phyloP scores from a whole-genome alignment of 2,888 invertebrate species.

The Eudasyphora cyanicolor region DNA sequence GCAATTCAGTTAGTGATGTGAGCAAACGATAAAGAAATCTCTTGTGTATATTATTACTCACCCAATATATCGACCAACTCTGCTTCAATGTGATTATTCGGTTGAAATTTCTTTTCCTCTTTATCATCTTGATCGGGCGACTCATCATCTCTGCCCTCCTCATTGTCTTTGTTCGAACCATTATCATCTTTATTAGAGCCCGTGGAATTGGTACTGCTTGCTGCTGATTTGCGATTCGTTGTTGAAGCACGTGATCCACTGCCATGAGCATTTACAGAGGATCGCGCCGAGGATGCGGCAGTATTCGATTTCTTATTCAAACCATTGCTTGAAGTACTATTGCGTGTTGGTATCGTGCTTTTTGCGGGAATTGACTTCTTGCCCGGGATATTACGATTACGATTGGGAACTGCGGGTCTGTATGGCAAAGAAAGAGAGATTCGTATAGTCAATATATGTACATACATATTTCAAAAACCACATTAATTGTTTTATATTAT shows the following conservation, averaged over 20 bases:
- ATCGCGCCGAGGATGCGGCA: constrained; percentile 63
- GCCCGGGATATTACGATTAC: constrained; percentile 70
- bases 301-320: constrained; percentile 68
- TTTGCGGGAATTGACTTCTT: constrained; percentile 70
- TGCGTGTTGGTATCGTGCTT: constrained; percentile 76
- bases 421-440: constrained; percentile 17
- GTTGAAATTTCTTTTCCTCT: constrained; percentile 93
- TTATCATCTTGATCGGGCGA: constrained; percentile 86
- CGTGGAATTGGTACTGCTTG: constrained; percentile 30
- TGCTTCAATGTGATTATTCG: constrained; percentile 88
- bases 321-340: constrained; percentile 66
- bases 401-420: constrained; percentile 74
- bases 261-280: constrained; percentile 64
- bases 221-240: constrained; percentile 66
- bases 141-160: constrained; percentile 84
- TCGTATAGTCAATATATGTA: too few species aligned
- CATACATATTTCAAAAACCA: too few species aligned
- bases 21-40: background rate
- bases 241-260: constrained; percentile 57
- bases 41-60: constrained; percentile 72
- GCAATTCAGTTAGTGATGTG: background rate
- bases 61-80: constrained; percentile 96
- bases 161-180: constrained; percentile 80
- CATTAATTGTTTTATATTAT: too few species aligned
- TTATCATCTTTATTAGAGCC: constrained; percentile 67